Conservation (phyloP, 2,113 vertebrate species). For the Zosterops hypoxanthus region DNA sequence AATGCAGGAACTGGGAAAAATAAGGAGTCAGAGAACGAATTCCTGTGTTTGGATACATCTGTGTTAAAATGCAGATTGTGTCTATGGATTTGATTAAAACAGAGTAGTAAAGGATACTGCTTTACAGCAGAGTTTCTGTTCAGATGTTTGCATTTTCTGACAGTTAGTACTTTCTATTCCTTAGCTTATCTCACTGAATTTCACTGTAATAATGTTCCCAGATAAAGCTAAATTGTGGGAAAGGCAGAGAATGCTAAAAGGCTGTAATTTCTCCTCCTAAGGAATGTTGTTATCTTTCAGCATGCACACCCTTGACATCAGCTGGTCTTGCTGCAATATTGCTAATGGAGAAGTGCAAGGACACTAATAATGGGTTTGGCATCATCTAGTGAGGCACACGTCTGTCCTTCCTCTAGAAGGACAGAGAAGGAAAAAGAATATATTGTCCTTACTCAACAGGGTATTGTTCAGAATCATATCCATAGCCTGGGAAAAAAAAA, state of each 20-base stretch:
- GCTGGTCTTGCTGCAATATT: background rate
- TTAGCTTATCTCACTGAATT: background rate
- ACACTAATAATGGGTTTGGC: constrained; percentile 1
- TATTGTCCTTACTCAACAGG: background rate
- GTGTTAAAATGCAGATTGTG: background rate
- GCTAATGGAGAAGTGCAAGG: background rate
- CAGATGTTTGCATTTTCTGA: background rate
- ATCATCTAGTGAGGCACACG: background rate
- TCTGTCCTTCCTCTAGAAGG: constrained; percentile 5
- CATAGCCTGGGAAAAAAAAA: background rate
- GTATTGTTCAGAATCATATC: background rate
- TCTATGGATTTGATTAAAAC: background rate
- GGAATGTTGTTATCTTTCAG: constrained; percentile 2
- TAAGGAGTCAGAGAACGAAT: background rate
- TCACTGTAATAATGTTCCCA: background rate
- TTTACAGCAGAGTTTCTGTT: background rate
- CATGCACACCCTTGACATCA: constrained; percentile 13
- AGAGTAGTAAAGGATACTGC: background rate
- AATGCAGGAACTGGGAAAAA: background rate
- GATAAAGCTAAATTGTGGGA: background rate
- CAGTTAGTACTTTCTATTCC: background rate
- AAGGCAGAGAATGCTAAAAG: background rate
- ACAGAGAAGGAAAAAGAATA: background rate
- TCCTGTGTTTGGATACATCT: background rate
- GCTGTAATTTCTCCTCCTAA: background rate